A percentile compares a stretch with the other conserved stretches of the same genome.
These are phyloP conservation scores for Wiebesia pumilae DNA, from an alignment of 1,140 invertebrate species.

Conservation along the genomic window DNA sequence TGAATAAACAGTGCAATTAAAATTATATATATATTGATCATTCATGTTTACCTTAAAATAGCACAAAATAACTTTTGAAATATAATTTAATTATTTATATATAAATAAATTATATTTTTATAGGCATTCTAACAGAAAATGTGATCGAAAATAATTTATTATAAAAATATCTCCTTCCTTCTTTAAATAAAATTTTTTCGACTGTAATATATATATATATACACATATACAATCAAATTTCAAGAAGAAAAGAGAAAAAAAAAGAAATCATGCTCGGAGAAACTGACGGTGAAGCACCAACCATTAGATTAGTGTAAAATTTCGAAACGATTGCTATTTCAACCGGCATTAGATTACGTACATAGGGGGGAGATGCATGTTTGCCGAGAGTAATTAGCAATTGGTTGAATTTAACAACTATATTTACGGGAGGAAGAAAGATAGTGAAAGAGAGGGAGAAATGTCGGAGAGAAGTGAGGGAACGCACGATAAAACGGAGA, in stretches of 20 bases:
- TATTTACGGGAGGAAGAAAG: conserved; percentile 1
- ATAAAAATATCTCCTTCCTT: too few relatives aligned
- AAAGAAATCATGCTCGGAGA: neutral
- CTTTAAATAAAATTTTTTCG: too few relatives aligned
- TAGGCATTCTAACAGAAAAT: too few relatives aligned
- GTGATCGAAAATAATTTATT: too few relatives aligned
- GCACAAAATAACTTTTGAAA: too few relatives aligned
- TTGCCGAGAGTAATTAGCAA: conserved; percentile 18
- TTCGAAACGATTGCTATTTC: neutral
- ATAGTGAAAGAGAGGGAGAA: neutral
- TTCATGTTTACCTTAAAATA: too few relatives aligned
- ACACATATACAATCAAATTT: too few relatives aligned
- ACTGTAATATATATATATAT: too few relatives aligned
- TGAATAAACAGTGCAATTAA: too few relatives aligned
- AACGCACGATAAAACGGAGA: conserved; percentile 35
- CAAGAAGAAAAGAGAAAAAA: neutral
- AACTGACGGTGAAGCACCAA: neutral
- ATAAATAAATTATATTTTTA: too few relatives aligned
- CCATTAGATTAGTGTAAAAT: neutral
- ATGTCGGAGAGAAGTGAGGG: conserved; percentile 3
- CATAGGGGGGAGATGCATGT: neutral
- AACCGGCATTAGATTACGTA: neutral
- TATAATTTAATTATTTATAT: too few relatives aligned
- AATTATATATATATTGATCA: too few relatives aligned
- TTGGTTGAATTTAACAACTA: neutral